Conservation (phyloP, 2,113 vertebrate genomes). For the Sorex araneus region DNA sequence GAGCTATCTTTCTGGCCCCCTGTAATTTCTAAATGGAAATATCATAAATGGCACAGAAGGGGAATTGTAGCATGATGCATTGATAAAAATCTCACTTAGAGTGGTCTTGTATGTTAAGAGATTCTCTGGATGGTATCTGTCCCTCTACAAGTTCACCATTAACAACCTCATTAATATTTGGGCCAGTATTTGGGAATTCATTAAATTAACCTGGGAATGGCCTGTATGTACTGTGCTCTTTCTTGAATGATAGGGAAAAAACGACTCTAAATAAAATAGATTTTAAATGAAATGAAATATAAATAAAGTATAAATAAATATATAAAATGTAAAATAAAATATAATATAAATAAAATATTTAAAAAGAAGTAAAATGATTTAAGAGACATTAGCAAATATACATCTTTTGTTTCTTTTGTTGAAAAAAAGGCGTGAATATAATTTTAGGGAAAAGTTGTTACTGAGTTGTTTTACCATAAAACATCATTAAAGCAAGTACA, state of each 20-base stretch:
- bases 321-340: no score
- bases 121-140: not conserved
- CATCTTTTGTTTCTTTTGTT: constrained; percentile 4
- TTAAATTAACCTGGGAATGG: not conserved
- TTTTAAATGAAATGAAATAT: no score
- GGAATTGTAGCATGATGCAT: not conserved
- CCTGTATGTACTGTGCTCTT: not conserved
- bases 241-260: not conserved
- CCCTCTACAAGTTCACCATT: not conserved
- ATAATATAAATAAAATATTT: no score
- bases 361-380: not conserved
- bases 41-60: constrained; percentile 20
- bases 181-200: not conserved
- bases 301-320: no score
- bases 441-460: constrained; percentile 51
- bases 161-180: constrained; percentile 45
- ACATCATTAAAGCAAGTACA: not conserved
- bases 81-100: not conserved
- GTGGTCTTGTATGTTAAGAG: constrained; percentile 16
- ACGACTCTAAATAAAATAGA: not conserved
- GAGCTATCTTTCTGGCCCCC: no score
- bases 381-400: not conserved
- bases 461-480: constrained; percentile 27
- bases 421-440: not conserved
- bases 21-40: constrained; percentile 36